Base-by-base conservation (phyloP, 2,888 invertebrate species). In the Drosophila phalerata region DNA sequence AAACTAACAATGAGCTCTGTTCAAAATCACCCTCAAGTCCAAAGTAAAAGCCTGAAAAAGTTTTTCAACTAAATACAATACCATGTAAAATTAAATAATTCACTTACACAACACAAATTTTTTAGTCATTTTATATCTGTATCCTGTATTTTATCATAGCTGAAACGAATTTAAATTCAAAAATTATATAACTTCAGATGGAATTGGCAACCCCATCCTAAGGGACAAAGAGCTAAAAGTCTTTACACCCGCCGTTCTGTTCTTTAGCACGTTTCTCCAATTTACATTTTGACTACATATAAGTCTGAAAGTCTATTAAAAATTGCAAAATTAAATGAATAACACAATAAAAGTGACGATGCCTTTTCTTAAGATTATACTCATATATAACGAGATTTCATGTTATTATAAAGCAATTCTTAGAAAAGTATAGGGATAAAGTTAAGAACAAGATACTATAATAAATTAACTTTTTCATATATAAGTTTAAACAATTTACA, bases 1-100 rank as follows among this genome's bases (percentile, higher is more conserved):
- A 78, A 69, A 61, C 74, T 56, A 69, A 78, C 58, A 78, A 69
- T 69, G 55, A 52, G 74, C 48, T 48, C 34, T n/a, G 28, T 19
- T 47, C 30, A 22, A 65, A 58, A 47, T 47, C 48, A 53, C 42
- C 53, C 48, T 30, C 30, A 11, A 25, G 47, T 25, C 30, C 47
- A 13, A 8, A 11, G 10, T 30, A 10, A 11, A 25, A 6, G 13
- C n/a, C 34, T 10, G 2, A 11, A n/a, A 28, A 2, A 42, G 11
- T 19, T 13, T 42, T 22, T 11, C 42, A 42, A 13, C 30, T 34
- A n/a, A 17, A 17, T 17, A 43, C 15, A 30, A 17, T 48, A 5
- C 30, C 43, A 17, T 19, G 25, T 60, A 17, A 49, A 57, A 64
- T 49, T 64, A 43, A 57, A 64, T 57, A 49, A 57, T 64, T 49